Evolutionary conservation across 2,113 vertebrate genomes (phyloP).

Genomic region (Chamaea fasciata): DNA sequence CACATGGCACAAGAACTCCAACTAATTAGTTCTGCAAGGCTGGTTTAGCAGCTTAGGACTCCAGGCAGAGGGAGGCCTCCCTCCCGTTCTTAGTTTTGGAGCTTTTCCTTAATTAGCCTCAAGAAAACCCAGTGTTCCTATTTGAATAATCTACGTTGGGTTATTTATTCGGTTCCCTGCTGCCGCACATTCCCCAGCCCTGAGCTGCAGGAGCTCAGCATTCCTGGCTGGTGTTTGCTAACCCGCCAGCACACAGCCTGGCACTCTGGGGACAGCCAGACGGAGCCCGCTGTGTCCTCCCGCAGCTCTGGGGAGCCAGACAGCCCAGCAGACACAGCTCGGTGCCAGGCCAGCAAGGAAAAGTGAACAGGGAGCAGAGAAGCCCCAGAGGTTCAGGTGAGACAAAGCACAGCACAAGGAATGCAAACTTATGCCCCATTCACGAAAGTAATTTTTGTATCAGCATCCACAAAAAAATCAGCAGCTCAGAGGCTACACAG

Average conservation of each 20-base stretch:
- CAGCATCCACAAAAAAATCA: not conserved
- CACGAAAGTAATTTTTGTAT: not conserved
- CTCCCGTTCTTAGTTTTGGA: conserved; percentile 7
- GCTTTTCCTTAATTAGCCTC: conserved; percentile 65
- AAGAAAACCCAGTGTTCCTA: conserved; percentile 42
- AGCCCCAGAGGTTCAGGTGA: not conserved
- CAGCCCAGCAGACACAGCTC: not conserved
- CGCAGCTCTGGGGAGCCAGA: not conserved
- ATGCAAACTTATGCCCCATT: not conserved
- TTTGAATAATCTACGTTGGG: conserved; percentile 60
- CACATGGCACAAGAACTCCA: conserved; percentile 12
- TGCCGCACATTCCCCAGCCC: conserved; percentile 34
- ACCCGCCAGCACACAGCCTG: not conserved
- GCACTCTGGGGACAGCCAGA: not conserved
- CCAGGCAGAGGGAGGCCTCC: conserved; percentile 3
- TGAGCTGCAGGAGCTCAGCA: conserved; percentile 27
- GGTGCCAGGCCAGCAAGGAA: not conserved
- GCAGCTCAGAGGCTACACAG: not conserved
- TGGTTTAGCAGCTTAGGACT: conserved; percentile 29
- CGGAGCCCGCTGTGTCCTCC: not conserved
- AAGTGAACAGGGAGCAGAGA: not conserved
- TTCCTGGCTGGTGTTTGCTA: not conserved
- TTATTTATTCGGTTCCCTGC: conserved; percentile 68
- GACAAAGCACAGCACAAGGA: not conserved
- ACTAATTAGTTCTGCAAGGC: conserved; percentile 63